A percentile compares a stretch with the other conserved stretches of the same genome.
Conservation (phyloP, 2,113 vertebrate species). For the Shinisaurus crocodilurus region DNA sequence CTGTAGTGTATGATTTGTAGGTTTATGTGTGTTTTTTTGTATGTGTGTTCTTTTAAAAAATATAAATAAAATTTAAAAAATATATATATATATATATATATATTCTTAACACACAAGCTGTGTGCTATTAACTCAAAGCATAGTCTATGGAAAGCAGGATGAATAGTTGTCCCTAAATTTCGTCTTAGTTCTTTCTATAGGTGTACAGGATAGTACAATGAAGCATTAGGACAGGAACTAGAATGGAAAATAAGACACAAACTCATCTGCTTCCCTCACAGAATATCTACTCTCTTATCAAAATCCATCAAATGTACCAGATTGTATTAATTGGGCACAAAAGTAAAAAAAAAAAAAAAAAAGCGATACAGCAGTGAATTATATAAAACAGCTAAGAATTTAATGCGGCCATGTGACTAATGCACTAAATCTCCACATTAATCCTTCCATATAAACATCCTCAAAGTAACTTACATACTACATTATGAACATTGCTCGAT, state of each 20-base stretch:
- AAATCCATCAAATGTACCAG: not conserved
- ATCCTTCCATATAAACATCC: not conserved
- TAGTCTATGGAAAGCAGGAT: not conserved
- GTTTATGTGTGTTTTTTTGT: no score
- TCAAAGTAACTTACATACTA: not conserved
- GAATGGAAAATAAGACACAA: not conserved
- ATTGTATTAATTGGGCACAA: not conserved
- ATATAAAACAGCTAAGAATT: not conserved
- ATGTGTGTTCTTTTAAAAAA: no score
- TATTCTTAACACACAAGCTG: not conserved
- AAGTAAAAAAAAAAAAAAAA: no score
- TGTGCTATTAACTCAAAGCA: not conserved
- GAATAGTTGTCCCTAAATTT: not conserved
- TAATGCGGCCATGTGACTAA: not conserved
- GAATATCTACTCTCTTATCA: not conserved
- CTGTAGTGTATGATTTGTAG: no score
- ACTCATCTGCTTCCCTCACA: not conserved
- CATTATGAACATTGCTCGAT: not conserved
- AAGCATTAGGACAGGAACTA: not conserved
- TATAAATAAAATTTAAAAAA: no score
- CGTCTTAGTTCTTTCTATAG: not conserved
- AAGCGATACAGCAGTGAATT: not conserved
- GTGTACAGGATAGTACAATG: not conserved
- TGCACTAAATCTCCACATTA: not conserved
- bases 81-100: no score